These are phyloP conservation scores for Balaenoptera acutorostrata DNA, from an alignment of 2,113 vertebrate genomes.

Conservation along the genomic window DNA sequence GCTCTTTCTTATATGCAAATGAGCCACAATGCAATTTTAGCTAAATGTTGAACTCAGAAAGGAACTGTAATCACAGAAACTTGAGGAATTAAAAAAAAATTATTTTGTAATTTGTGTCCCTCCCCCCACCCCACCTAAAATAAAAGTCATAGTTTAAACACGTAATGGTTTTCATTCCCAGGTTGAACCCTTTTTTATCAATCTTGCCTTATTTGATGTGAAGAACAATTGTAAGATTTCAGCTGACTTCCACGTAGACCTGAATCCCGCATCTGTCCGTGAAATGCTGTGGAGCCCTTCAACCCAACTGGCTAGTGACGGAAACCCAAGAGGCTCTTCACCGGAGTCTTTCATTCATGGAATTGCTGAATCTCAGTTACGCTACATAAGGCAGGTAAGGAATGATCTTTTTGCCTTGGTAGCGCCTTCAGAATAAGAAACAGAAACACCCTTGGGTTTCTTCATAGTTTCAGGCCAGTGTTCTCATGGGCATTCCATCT, in stretches of 20 bases:
- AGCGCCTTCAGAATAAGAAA: background rate
- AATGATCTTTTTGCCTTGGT: background rate
- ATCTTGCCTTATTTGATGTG: conserved; percentile 92
- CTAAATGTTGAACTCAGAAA: background rate
- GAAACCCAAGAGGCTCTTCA: conserved; percentile 7
- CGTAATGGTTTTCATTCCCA: conserved; percentile 69
- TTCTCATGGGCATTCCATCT: background rate
- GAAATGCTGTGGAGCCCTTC: conserved; percentile 87
- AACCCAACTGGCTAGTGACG: background rate
- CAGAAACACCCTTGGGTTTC: background rate
- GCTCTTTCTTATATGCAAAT: background rate
- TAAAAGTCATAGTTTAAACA: conserved; percentile 5
- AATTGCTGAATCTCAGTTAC: conserved; percentile 85
- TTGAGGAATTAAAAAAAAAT: background rate
- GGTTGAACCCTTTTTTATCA: conserved; percentile 98
- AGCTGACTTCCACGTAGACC: conserved; percentile 94
- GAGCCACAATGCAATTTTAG: background rate
- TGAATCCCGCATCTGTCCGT: conserved; percentile 88
- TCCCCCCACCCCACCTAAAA: background rate
- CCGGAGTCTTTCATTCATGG: conserved; percentile 82
- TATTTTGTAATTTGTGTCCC: background rate
- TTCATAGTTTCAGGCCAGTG: background rate
- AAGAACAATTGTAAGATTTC: conserved; percentile 96
- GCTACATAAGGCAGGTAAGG: conserved; percentile 87
- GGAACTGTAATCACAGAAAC: background rate